Conservation (phyloP, 2,113 vertebrate genomes). For the Oceanodroma tethys region DNA sequence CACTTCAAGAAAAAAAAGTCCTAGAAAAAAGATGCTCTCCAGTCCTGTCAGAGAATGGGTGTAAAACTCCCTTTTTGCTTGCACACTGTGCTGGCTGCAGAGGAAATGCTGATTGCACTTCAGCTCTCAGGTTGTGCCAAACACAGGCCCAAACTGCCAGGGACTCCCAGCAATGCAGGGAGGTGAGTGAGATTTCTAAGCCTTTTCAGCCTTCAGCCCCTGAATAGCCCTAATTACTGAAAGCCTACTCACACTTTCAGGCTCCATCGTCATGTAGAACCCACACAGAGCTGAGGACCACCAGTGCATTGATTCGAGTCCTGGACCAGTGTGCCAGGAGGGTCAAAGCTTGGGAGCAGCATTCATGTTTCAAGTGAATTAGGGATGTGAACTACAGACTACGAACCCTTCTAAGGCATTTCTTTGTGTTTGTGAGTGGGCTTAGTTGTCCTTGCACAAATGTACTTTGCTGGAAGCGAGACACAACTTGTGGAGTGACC, state of each 20-base stretch:
- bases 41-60: background rate
- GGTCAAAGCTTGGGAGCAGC: background rate
- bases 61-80: background rate
- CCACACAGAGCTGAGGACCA: background rate
- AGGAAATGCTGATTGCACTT: background rate
- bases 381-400: background rate
- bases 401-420: background rate
- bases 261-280: rapidly evolving
- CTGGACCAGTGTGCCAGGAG: background rate
- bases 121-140: background rate
- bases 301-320: rapidly evolving
- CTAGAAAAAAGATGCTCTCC: background rate
- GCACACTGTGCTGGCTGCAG: background rate
- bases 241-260: background rate
- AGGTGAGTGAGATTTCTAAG: background rate
- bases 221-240: background rate
- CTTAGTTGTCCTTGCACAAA: background rate
- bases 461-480: background rate
- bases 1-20: background rate
- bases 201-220: background rate
- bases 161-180: background rate
- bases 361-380: background rate
- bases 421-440: background rate
- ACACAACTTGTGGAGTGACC: background rate
- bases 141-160: background rate